Percentiles rank a stretch among this genome's conserved stretches.
Conservation (phyloP, 2,797 vertebrate genomes). For the Echiichthys vipera region DNA sequence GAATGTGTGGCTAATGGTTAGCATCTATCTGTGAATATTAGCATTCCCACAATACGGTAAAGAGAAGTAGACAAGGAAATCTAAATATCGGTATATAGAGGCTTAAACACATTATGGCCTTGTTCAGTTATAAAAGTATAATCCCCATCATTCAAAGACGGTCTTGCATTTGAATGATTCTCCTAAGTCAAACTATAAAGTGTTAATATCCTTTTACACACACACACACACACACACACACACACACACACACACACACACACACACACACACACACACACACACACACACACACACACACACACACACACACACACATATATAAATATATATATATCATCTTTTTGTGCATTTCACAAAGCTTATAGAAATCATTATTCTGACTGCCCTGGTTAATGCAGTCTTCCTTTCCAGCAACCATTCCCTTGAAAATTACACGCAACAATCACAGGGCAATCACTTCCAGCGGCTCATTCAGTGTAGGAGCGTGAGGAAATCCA, state of each 20-base stretch:
- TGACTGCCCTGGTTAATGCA: conserved; percentile 25
- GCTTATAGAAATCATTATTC: conserved; percentile 32
- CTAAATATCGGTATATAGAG: not conserved
- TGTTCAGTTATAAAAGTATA: conserved; percentile 23
- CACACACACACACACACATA: no score
- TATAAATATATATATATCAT: no score
- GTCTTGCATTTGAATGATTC: conserved; percentile 35
- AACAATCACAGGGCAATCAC: conserved; percentile 62
- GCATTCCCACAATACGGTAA: conserved; percentile 29
- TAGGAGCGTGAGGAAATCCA: conserved; percentile 31
- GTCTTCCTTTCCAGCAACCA: conserved; percentile 32
- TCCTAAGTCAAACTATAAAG: not conserved
- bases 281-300: no score
- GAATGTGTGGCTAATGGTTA: conserved; percentile 16
- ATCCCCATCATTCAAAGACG: conserved; percentile 18
- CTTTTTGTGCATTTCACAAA: conserved; percentile 26
- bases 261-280: no score
- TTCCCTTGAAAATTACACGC: conserved; percentile 59
- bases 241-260: no score
- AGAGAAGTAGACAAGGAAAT: conserved; percentile 6
- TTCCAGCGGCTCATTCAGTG: conserved; percentile 26
- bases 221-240: no score
- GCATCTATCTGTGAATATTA: conserved; percentile 21
- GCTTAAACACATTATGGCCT: conserved; percentile 14
- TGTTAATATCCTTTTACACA: conserved; percentile 17